A percentile compares a stretch with the other conserved stretches of the same genome.
These are phyloP conservation scores for Drosophila neutralis DNA, from an alignment of 2,888 invertebrate species.

Conservation along the genomic window DNA sequence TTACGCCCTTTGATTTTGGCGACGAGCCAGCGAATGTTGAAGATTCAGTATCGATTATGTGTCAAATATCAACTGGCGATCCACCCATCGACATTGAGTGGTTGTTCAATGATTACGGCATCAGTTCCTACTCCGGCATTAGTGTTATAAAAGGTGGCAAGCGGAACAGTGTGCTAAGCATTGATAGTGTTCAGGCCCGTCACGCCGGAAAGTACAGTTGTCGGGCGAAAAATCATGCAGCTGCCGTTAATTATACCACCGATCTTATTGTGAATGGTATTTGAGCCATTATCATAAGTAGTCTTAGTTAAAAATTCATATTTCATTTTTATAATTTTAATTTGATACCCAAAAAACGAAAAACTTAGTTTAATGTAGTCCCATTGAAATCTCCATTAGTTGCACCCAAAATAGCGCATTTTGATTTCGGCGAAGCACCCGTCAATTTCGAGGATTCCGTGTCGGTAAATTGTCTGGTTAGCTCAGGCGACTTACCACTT, in stretches of 20 bases:
- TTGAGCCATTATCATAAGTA: conserved; percentile 2
- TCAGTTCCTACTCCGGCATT: conserved; percentile 82
- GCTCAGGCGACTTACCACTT: conserved; percentile 92
- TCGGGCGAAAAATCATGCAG: conserved; percentile 89
- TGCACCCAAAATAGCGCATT: conserved; percentile 91
- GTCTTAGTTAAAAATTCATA: neutral
- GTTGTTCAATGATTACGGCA: conserved; percentile 85
- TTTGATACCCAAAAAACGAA: conserved; percentile 8
- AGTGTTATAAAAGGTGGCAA: conserved; percentile 85
- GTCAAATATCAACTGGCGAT: conserved; percentile 90
- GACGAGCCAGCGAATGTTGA: conserved; percentile 90
- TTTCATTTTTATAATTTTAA: conserved; percentile 22
- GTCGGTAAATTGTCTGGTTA: conserved; percentile 89
- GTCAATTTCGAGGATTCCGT: conserved; percentile 88
- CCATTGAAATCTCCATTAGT: conserved; percentile 85
- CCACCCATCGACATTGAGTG: conserved; percentile 89
- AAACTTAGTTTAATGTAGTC: neutral
- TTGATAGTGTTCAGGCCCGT: conserved; percentile 87
- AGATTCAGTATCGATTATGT: conserved; percentile 89
- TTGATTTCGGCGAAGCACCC: conserved; percentile 87
- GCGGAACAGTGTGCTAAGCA: conserved; percentile 87
- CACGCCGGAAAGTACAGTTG: conserved; percentile 92
- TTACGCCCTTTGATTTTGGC: conserved; percentile 91
- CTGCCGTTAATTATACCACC: conserved; percentile 88
- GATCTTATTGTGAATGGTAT: conserved; percentile 90